A percentile compares a stretch with the other conserved stretches of the same genome.
Evolutionary conservation across 2,888 invertebrate species (phyloP).

Genomic region (Sicus ferrugineus): DNA sequence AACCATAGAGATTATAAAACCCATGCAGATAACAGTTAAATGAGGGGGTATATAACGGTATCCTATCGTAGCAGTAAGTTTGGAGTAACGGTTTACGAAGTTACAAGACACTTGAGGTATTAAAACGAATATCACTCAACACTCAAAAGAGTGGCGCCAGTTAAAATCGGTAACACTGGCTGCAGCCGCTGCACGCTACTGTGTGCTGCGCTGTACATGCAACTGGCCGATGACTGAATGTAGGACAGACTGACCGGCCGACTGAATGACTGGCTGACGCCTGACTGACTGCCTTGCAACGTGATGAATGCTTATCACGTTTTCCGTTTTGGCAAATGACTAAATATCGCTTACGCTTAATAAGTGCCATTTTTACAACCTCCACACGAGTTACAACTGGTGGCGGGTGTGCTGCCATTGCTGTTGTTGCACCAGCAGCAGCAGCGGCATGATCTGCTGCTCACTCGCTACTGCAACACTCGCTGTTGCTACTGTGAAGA

Average conservation of each 20-base stretch:
- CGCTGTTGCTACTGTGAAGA: background rate
- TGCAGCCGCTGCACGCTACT: slow-evolving; percentile 13
- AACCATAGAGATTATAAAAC: no score
- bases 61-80: no score
- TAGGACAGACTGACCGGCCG: no score
- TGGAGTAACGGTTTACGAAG: no score
- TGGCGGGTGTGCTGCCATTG: background rate
- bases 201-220: slow-evolving; percentile 2
- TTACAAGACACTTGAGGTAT: no score
- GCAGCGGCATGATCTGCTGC: slow-evolving; percentile 6
- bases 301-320: slow-evolving; percentile 61
- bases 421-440: slow-evolving; percentile 25
- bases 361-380: slow-evolving; percentile 41
- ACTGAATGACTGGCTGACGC: slow-evolving; percentile 14
- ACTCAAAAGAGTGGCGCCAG: background rate
- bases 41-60: no score
- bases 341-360: slow-evolving; percentile 61
- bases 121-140: background rate
- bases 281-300: slow-evolving; percentile 23
- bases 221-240: slow-evolving; percentile 6
- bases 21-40: no score
- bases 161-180: slow-evolving; percentile 37
- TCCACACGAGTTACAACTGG: background rate
- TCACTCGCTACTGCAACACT: background rate
- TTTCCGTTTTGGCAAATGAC: slow-evolving; percentile 62